Evolutionary conservation across 2,113 vertebrate species (phyloP), one percentile per base, ranked within the genome.

Genomic region (Sturnira hondurensis): DNA sequence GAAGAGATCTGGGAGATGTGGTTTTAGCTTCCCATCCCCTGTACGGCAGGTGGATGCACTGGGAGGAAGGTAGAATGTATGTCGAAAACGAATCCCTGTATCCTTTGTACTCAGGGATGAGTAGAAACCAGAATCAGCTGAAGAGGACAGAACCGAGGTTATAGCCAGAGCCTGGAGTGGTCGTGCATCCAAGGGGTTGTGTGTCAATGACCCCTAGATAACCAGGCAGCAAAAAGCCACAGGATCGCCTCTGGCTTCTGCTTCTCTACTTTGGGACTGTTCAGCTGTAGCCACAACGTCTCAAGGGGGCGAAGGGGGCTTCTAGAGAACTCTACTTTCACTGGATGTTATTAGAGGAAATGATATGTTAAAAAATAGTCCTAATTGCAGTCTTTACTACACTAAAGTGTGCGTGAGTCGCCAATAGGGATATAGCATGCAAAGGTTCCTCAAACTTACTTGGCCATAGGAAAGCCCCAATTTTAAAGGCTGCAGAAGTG

Each of bases 401-500:
- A 52, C 28, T 84, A 5, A 4, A 8, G 20, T 73, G 45, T 61
- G 17, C 81, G 15, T 50, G 22, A 73, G 16, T 56, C 28, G 86
- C 24, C 83, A 47, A 11, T 76, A 38, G 15, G 17, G 4, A 43
- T 33, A 38, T 10, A 63, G 47, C 26, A 41, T 54, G 26, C 33
- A 50, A 56, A 71, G 7, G 5, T 71, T 96, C 70, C 65, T 47
- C 52, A 74, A 45, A 65, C 67, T 58, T 88, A 61, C n/a, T 22
- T 81, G 95, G 70, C 92, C 73, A 74, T 68, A 93, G 73, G 47
- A 89, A 95, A 95, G 33, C 20, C 9, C 68, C 50, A 70, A 20
- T 84, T 20, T 10, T 43, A 83, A 82, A 92, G 92, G 83, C 45
- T 13, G 22, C 45, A 36, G 81, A 93, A 97, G 83, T 56, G 24